phyloP scores from a whole-genome alignment of 2,797 vertebrate genomes.

The Botia almorhae region DNA sequence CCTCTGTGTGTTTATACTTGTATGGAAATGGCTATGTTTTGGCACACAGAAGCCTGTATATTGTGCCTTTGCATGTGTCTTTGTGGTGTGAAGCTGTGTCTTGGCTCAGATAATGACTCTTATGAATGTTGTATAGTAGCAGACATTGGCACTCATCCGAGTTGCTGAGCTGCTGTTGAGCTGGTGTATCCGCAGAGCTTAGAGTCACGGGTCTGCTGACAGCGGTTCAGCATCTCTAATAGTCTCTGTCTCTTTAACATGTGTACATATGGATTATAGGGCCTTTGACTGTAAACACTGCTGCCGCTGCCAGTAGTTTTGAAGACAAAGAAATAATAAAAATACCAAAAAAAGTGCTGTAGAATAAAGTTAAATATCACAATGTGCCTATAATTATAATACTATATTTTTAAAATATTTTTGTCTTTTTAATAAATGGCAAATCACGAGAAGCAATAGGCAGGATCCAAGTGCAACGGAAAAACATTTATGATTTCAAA shows the following conservation, averaged over 20 bases:
- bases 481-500: no score
- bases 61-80: conserved; percentile 22
- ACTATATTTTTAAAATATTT: no score
- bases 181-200: not conserved
- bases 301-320: not conserved
- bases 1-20: not conserved
- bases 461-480: no score
- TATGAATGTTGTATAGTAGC: conserved; percentile 42
- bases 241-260: not conserved
- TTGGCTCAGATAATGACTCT: conserved; percentile 38
- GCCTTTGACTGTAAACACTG: not conserved
- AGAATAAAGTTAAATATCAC: no score
- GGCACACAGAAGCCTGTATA: not conserved
- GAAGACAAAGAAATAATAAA: not conserved
- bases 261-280: conserved; percentile 14
- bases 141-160: conserved; percentile 43
- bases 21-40: conserved; percentile 17
- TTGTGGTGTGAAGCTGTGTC: conserved; percentile 22
- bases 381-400: no score
- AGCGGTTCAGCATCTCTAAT: not conserved
- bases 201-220: not conserved
- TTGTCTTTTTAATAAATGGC: no score
- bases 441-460: no score
- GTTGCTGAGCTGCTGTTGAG: conserved; percentile 44
- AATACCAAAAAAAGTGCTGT: not conserved